Conservation (phyloP, 1,140 invertebrate species). For the Plectrocnemia conspersa region DNA sequence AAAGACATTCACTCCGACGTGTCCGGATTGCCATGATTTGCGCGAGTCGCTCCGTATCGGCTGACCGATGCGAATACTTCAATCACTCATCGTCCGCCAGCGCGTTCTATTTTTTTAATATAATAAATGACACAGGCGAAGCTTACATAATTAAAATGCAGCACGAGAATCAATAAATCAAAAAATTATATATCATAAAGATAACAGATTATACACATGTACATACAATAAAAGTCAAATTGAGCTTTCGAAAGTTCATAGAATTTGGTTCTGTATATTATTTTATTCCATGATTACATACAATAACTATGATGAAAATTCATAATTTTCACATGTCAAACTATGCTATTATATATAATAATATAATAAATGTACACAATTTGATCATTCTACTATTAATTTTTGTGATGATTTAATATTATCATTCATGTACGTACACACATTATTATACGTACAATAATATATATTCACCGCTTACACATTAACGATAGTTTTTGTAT, state of each 20-base stretch:
- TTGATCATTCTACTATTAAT: constrained; percentile 35
- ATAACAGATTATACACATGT: not conserved
- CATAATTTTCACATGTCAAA: constrained; percentile 29
- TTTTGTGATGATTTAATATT: constrained; percentile 33
- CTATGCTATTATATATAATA: constrained; percentile 34
- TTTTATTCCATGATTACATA: constrained; percentile 29
- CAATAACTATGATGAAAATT: constrained; percentile 18
- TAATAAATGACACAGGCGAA: constrained; percentile 7
- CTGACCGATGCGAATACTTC: not conserved
- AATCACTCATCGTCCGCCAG: not conserved
- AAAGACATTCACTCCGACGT: constrained; percentile 19
- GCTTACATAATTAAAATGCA: constrained; percentile 8
- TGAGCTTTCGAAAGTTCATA: constrained; percentile 28
- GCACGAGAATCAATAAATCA: constrained; percentile 4
- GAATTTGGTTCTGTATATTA: constrained; percentile 34
- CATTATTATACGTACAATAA: constrained; percentile 27
- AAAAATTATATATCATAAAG: constrained; percentile 10
- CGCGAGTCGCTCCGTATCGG: not conserved
- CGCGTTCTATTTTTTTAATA: not conserved
- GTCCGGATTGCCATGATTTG: not conserved
- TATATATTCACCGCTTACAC: constrained; percentile 32
- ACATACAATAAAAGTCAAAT: constrained; percentile 17
- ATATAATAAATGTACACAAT: constrained; percentile 35
- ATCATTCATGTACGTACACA: constrained; percentile 25
- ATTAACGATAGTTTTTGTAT: constrained; percentile 28